phyloP scores from a whole-genome alignment of 2,888 invertebrate species.

The Pterostichus niger region DNA sequence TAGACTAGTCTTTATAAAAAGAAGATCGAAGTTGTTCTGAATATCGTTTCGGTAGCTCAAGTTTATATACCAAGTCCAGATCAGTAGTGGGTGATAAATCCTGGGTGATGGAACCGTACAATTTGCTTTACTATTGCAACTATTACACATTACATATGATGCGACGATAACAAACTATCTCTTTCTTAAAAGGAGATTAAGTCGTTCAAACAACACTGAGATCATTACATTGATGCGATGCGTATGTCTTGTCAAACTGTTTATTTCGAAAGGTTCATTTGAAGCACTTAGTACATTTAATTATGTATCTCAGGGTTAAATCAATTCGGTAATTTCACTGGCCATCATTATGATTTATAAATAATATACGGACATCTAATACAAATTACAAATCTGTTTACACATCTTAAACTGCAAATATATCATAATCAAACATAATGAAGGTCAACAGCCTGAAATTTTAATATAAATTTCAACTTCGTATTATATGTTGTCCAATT shows the following conservation, averaged over 20 bases:
- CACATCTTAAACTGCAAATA: slow-evolving; percentile 5
- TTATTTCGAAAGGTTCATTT: slow-evolving; percentile 55
- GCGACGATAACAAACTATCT: slow-evolving; percentile 42
- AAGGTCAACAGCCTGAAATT: slow-evolving; percentile 1
- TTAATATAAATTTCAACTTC: neutral
- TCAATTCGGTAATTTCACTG: slow-evolving; percentile 35
- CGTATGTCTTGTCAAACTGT: slow-evolving; percentile 42
- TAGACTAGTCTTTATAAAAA: slow-evolving; percentile 40
- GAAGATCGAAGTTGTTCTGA: slow-evolving; percentile 61
- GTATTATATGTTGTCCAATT: too few relatives aligned
- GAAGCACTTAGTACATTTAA: slow-evolving; percentile 29
- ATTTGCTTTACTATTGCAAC: slow-evolving; percentile 34
- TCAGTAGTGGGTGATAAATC: slow-evolving; percentile 65
- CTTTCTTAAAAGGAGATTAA: slow-evolving; percentile 62
- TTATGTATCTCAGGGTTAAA: slow-evolving; percentile 51
- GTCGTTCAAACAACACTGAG: slow-evolving; percentile 20
- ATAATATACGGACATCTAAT: slow-evolving; percentile 24
- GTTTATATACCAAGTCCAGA: slow-evolving; percentile 63
- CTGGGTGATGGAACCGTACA: slow-evolving; percentile 58
- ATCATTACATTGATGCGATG: slow-evolving; percentile 39
- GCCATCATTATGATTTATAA: slow-evolving; percentile 27
- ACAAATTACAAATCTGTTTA: slow-evolving; percentile 31
- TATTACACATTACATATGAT: slow-evolving; percentile 57
- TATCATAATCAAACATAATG: slow-evolving; percentile 14
- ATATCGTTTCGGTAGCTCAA: slow-evolving; percentile 46